Evolutionary conservation across 2,113 vertebrate species (phyloP).

Genomic region (Phrynocephalus versicolor): DNA sequence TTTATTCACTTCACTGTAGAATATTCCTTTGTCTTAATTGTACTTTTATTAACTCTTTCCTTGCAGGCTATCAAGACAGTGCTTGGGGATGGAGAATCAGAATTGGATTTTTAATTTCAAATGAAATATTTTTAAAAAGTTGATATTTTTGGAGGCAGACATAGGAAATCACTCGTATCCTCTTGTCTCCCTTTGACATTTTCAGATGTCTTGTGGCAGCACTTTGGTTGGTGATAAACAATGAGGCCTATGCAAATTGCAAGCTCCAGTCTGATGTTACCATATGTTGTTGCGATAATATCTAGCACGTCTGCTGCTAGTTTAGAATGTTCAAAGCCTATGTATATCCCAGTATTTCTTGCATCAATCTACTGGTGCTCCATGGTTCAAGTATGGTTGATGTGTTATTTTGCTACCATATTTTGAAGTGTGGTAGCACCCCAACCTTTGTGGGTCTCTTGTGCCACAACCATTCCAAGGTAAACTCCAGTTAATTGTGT

Average conservation of each 20-base stretch:
- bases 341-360: background rate
- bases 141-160: background rate
- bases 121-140: slow-evolving; percentile 28
- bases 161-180: background rate
- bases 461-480: background rate
- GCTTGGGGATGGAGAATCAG: slow-evolving; percentile 47
- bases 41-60: slow-evolving; percentile 1
- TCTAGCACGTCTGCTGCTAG: background rate
- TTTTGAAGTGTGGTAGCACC: too few relatives aligned
- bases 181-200: background rate
- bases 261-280: background rate
- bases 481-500: background rate
- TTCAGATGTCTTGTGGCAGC: background rate
- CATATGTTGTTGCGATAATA: background rate
- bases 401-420: background rate
- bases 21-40: slow-evolving; percentile 54
- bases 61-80: slow-evolving; percentile 42
- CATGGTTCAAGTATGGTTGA: background rate
- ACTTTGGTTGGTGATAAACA: background rate
- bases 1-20: slow-evolving; percentile 32
- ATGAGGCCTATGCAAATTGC: rapidly evolving
- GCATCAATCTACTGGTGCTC: too few relatives aligned
- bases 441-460: too few relatives aligned
- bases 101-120: slow-evolving; percentile 33
- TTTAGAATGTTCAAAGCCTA: background rate